phyloP scores from a whole-genome alignment of 2,113 vertebrate species.

The Gymnorhina tibicen region DNA sequence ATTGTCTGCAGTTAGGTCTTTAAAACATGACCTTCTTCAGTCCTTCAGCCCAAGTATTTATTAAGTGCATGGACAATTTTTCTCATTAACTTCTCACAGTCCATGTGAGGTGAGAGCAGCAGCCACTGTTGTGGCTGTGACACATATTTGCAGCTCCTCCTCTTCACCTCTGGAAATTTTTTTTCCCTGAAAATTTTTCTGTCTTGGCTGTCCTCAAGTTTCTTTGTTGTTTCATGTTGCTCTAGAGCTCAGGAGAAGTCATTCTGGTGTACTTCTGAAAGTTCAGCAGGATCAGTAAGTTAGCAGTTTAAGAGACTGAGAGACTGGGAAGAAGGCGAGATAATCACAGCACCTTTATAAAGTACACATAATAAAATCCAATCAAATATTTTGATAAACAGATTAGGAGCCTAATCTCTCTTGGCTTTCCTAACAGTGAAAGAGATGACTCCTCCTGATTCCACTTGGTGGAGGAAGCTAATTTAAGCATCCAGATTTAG shows the following conservation, averaged over 20 bases:
- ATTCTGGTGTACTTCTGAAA: neutral
- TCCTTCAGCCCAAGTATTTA: neutral
- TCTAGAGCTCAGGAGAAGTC: neutral
- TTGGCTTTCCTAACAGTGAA: neutral
- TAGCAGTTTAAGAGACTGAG: neutral
- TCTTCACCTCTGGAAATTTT: neutral
- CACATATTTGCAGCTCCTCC: neutral
- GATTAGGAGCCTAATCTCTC: neutral
- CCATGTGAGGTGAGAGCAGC: neutral
- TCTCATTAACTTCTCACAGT: neutral
- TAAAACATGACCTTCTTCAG: neutral
- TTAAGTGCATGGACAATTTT: neutral
- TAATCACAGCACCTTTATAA: neutral
- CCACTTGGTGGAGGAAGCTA: neutral
- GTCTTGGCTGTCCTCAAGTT: neutral
- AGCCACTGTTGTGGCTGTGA: neutral
- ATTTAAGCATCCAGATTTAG: slow-evolving; percentile 31
- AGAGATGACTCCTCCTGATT: neutral
- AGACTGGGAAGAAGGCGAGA: neutral
- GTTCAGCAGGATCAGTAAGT: neutral
- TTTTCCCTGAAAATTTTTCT: neutral
- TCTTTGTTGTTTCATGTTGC: neutral
- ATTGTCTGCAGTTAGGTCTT: neutral
- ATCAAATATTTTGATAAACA: neutral
- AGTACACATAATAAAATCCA: neutral